Evolutionary conservation across 1,140 invertebrate species (phyloP), one percentile per base, ranked within the genome.

Genomic region (Chlorops oryzae): DNA sequence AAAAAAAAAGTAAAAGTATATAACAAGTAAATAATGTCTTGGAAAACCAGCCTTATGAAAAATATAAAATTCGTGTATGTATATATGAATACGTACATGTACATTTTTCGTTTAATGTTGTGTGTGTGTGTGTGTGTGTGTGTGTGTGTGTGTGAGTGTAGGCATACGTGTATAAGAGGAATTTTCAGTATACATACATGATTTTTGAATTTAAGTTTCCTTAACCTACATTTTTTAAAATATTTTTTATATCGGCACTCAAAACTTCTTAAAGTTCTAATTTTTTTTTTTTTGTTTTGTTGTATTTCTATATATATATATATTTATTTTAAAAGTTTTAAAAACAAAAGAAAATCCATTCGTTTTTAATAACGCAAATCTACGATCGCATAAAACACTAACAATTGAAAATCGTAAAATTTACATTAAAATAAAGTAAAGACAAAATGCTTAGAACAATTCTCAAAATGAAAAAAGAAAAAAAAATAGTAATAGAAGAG

Each of bases 1-100:
- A 47, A 43, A 24, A 34, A 50, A 32, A 41, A 49, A n/a, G n/a
- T n/a, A n/a, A n/a, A n/a, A n/a, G n/a, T n/a, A 28, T 39, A 39
- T 24, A 42, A 25, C 25, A 35, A 37, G 40, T 41, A 47, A 47
- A 66, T 69, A 70, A 70, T 70, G 66, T 70, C 66, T 70, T 70
- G 66, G 66, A 67, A 69, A 65, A 66, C 65, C 66, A 70, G 66
- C 66, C 66, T 70, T 70, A 68, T 67, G 64, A 53, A 55, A 61
- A 59, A 23, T 53, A 50, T 41, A 37, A 12, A 38, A 41, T 37
- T 51, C 38, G 5, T 62, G 48, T 43, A 53, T 52, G 55, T 50
- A 43, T 54, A 49, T 50, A 25, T 42, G 54, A 41, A 54, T 54
- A 49, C 45, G 18, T 22, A 50, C 40, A 51, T 56, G 49, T 59